These are phyloP conservation scores for Megalops cyprinoides DNA, from an alignment of 2,797 vertebrate genomes.

Conservation along the genomic window DNA sequence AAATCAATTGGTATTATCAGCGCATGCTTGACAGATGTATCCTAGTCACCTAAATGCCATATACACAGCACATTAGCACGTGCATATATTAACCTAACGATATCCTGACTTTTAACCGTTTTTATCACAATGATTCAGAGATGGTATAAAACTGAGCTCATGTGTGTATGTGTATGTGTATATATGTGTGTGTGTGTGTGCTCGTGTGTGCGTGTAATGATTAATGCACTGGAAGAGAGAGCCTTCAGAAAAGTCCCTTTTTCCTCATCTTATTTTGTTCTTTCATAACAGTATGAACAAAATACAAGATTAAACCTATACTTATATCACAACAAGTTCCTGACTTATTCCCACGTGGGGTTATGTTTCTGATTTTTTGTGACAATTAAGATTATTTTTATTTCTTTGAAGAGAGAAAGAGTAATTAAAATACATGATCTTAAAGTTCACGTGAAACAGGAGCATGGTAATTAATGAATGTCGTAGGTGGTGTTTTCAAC, in stretches of 20 bases:
- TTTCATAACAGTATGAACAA: too few species aligned
- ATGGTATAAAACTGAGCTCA: too few species aligned
- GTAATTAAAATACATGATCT: not conserved
- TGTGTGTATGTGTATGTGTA: too few species aligned
- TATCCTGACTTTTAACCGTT: not conserved
- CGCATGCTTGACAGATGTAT: not conserved
- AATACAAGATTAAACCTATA: too few species aligned
- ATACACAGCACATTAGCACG: not conserved
- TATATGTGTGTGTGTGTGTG: too few species aligned
- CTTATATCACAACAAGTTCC: too few species aligned
- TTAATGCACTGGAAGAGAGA: too few species aligned
- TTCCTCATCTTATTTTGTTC: too few species aligned
- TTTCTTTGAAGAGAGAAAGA: conserved; percentile 3
- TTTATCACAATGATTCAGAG: not conserved
- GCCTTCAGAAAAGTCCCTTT: too few species aligned
- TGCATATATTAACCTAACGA: not conserved
- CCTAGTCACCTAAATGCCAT: not conserved
- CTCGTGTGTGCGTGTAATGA: too few species aligned
- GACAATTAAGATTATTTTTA: not conserved
- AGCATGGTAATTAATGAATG: not conserved
- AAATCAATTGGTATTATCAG: not conserved
- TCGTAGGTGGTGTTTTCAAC: not conserved
- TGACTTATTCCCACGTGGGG: conserved; percentile 1
- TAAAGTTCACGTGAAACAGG: not conserved
- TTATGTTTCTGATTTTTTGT: conserved; percentile 3